Percentiles rank a stretch among this genome's conserved stretches.
phyloP scores from a whole-genome alignment of 2,888 invertebrate genomes.

The Anthrax anthrax region DNA sequence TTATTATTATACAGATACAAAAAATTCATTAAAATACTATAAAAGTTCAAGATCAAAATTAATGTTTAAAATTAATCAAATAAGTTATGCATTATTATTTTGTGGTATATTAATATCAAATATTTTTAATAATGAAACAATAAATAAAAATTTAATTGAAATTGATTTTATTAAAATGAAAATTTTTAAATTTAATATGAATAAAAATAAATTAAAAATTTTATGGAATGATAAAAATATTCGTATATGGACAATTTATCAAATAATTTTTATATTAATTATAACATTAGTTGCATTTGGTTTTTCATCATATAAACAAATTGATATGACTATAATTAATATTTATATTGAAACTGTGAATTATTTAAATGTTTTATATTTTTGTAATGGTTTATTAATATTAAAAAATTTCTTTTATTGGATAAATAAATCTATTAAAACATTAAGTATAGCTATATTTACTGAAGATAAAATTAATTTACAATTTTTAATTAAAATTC shows the following conservation, averaged over 20 bases:
- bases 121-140: neutral
- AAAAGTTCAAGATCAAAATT: neutral
- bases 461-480: neutral
- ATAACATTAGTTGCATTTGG: neutral
- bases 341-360: conserved; percentile 1
- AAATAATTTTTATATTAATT: neutral
- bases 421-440: neutral
- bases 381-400: conserved; percentile 2
- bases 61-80: conserved; percentile 2
- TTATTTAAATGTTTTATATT: conserved; percentile 1
- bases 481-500: neutral
- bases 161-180: neutral
- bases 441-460: neutral
- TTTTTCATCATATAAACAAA: neutral
- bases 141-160: neutral
- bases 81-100: neutral
- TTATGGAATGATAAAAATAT: neutral
- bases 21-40: neutral
- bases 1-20: neutral
- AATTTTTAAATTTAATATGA: neutral
- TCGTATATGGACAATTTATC: neutral
- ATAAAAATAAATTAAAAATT: neutral
- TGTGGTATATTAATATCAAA: conserved; percentile 2
- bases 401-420: conserved; percentile 1
- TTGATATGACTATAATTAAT: neutral